Conservation (phyloP, 1,140 invertebrate genomes). For the Drosophila truncata region DNA sequence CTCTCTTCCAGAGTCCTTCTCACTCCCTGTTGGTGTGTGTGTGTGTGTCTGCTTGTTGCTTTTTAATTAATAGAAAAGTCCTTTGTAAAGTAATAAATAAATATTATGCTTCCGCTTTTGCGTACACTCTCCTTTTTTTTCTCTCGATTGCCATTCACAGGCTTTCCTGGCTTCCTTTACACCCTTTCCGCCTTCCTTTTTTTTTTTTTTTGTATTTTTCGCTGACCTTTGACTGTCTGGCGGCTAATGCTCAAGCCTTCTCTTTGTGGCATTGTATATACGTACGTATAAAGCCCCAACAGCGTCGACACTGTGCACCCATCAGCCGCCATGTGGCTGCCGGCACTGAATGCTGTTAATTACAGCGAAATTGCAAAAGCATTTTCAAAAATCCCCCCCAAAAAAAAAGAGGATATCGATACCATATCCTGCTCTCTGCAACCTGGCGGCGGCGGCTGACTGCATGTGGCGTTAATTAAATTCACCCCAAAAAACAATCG, state of each 20-base stretch:
- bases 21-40: slow-evolving; percentile 15
- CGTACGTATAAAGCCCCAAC: neutral
- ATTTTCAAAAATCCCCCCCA: slow-evolving; percentile 28
- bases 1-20: neutral
- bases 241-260: slow-evolving; percentile 38
- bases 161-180: slow-evolving; percentile 5
- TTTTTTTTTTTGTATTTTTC: neutral
- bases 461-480: slow-evolving; percentile 55
- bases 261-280: slow-evolving; percentile 19
- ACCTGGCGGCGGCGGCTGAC: slow-evolving; percentile 1
- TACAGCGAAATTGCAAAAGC: slow-evolving; percentile 48
- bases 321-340: slow-evolving; percentile 33
- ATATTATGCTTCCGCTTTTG: slow-evolving; percentile 83
- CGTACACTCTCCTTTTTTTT: slow-evolving; percentile 57
- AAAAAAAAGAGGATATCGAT: slow-evolving; percentile 20
- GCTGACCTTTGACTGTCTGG: slow-evolving; percentile 52
- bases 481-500: slow-evolving; percentile 34
- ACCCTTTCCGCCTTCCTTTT: neutral
- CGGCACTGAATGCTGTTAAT: slow-evolving; percentile 39
- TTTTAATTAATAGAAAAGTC: slow-evolving; percentile 85
- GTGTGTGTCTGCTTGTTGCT: slow-evolving; percentile 75
- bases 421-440: slow-evolving; percentile 5
- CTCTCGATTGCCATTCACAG: slow-evolving; percentile 54
- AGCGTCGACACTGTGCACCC: neutral
- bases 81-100: slow-evolving; percentile 85